Evolutionary conservation across 2,113 vertebrate species (phyloP).

Genomic region (human (Homo sapiens)): DNA sequence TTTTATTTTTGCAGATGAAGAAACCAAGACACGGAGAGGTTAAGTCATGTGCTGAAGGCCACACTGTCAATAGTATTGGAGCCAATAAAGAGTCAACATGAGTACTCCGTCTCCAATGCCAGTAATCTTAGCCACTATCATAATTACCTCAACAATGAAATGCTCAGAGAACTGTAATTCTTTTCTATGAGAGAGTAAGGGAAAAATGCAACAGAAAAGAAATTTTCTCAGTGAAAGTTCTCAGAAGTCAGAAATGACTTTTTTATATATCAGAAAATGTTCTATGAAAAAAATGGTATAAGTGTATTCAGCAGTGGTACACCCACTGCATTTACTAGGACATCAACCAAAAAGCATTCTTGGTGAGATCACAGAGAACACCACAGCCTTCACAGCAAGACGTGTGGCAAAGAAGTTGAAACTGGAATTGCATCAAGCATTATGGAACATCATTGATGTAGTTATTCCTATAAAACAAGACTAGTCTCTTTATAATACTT

Average conservation of each 20-base stretch:
- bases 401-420: neutral
- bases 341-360: neutral
- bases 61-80: neutral
- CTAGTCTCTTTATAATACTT: neutral
- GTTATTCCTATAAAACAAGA: neutral
- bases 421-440: neutral
- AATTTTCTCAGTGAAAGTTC: neutral
- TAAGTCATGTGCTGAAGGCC: neutral
- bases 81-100: neutral
- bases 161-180: neutral
- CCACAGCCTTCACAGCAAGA: neutral
- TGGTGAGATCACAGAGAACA: neutral
- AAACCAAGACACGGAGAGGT: neutral
- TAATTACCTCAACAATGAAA: neutral
- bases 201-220: neutral
- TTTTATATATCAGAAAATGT: neutral
- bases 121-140: neutral
- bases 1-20: neutral
- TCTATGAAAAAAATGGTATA: neutral
- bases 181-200: neutral
- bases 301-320: too few species aligned
- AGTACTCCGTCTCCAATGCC: neutral
- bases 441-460: accelerated
- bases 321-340: neutral
- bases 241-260: neutral